These are phyloP conservation scores for Halocynthia aurantium DNA, from an alignment of 23 tunicate species.

Conservation along the genomic window DNA sequence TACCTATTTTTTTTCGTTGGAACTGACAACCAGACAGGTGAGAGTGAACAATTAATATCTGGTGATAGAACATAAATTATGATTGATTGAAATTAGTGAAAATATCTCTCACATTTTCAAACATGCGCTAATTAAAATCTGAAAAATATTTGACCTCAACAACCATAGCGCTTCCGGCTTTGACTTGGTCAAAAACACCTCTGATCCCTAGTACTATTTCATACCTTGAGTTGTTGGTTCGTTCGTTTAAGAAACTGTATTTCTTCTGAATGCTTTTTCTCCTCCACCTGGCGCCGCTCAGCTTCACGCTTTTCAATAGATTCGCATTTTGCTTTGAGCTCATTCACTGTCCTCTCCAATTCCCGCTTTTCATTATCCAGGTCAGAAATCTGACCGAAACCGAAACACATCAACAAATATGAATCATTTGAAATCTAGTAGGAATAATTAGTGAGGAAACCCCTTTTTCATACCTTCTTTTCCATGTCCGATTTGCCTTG, in stretches of 20 bases:
- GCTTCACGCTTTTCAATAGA: constrained; percentile 96
- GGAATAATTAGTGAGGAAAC: neutral
- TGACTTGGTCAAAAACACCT: neutral
- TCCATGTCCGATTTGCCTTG: constrained; percentile 98
- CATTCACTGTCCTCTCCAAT: constrained; percentile 77
- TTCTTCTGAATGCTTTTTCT: constrained; percentile 98
- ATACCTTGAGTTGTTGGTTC: constrained; percentile 95
- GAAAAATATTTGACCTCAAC: neutral
- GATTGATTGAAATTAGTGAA: too few species aligned
- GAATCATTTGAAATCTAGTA: neutral
- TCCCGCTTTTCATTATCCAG: constrained; percentile 92
- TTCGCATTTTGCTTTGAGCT: constrained; percentile 92
- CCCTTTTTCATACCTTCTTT: constrained; percentile 40
- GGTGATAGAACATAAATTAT: too few species aligned
- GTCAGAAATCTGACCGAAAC: constrained; percentile 43
- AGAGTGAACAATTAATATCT: too few species aligned
- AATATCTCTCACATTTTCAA: neutral
- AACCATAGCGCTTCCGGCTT: neutral
- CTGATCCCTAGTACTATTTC: neutral
- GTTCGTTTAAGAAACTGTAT: constrained; percentile 97
- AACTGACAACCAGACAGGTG: too few species aligned
- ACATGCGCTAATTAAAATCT: neutral
- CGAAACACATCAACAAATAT: neutral
- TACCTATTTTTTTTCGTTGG: too few species aligned
- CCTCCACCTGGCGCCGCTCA: constrained; percentile 84